Percentiles rank a stretch among this genome's conserved stretches.
These are phyloP conservation scores for Temnothorax unifasciatus DNA, from an alignment of 2,888 invertebrate species.

Conservation along the genomic window DNA sequence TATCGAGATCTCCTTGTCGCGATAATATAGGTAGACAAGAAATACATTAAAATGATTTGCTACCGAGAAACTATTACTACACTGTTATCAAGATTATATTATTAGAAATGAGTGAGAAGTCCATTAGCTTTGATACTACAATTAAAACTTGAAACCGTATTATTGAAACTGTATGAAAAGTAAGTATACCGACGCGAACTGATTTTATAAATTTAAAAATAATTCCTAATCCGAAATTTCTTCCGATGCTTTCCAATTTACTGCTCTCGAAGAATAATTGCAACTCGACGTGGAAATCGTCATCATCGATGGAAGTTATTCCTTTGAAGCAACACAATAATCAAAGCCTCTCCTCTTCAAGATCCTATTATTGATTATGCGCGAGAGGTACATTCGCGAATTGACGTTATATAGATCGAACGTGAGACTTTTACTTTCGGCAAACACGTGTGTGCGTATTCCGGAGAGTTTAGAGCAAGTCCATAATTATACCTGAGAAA, in stretches of 20 bases:
- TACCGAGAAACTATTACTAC: not conserved
- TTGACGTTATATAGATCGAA: not conserved
- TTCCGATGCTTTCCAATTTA: not conserved
- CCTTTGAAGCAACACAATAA: not conserved
- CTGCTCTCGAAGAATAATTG: no score
- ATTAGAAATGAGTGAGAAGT: not conserved
- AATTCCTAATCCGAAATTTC: not conserved
- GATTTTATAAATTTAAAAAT: not conserved
- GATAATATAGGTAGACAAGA: not conserved
- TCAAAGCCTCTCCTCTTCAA: not conserved
- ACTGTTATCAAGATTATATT: not conserved
- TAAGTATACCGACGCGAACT: not conserved
- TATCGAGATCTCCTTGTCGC: not conserved
- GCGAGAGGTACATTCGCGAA: not conserved
- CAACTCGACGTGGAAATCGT: not conserved
- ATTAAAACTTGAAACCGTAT: not conserved
- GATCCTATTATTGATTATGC: not conserved
- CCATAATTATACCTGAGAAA: constrained; percentile 43
- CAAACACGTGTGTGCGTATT: constrained; percentile 1
- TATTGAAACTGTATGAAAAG: not conserved
- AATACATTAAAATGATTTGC: not conserved
- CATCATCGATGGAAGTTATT: not conserved
- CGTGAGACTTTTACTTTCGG: constrained; percentile 31
- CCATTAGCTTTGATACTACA: not conserved
- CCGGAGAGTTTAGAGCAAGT: not conserved